Evolutionary conservation across 2,113 vertebrate genomes (phyloP), one percentile per base, ranked within the genome.

Genomic region (Platysternon megacephalum): DNA sequence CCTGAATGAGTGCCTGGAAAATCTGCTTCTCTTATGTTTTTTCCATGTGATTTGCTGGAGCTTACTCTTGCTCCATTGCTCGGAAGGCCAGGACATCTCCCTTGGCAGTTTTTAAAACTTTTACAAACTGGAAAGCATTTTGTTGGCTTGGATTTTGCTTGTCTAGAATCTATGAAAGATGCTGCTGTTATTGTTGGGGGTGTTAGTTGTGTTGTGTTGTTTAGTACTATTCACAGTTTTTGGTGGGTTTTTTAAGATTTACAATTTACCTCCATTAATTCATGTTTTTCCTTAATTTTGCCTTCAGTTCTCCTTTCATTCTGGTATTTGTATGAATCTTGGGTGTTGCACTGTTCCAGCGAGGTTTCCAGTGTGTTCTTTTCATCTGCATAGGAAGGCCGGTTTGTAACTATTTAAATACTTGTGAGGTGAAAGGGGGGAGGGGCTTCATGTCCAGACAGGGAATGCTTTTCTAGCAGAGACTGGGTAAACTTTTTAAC

Each of bases 101-200:
- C 97, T 91, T 91, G 96, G 97, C 65, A 93, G 96, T 93, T 97
- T 96, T 97, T 85, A 96, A 96, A 97, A 96, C 86, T 92, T 98
- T 97, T 97, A 98, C 95, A 97, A 98, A 96, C 97, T 98, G 98
- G 98, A 98, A 98, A 98, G 74, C 97, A 98, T 98, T 98, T 97
- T 90, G 78, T 96, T 98, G 96, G 97, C 95, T 95, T 96, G 93
- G 97, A 94, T 44, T 85, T 86, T 76, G n/a, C 94, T 95, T 93
- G 90, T 84, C 88, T 93, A 87, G 91, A 90, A 88, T 94, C 90
- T 89, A 79, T 78, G 90, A 89, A 93, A 97, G 97, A 86, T 55
- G 81, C 90, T 87, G 90, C 88, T 86, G 11, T 90, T 94, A 68
- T 86, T 94, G 82, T 90, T 96, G 82, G 81, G 81, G 93, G 84